Evolutionary conservation across 2,113 vertebrate genomes (phyloP).

Genomic region (Probosciger aterrimus): DNA sequence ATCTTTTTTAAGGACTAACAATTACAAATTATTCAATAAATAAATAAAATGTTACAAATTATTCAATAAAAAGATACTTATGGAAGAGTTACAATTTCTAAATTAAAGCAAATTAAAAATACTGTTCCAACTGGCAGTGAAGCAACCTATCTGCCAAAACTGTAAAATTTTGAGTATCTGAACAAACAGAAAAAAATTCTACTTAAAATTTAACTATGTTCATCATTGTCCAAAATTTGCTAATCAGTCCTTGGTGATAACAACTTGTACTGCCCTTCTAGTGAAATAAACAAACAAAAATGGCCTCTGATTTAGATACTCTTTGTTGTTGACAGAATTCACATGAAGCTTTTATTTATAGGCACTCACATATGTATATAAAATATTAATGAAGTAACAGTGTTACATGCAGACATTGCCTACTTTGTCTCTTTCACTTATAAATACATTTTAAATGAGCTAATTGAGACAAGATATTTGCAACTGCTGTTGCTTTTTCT

Average conservation of each 20-base stretch:
- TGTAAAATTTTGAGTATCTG: not conserved
- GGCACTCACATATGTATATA: conserved; percentile 40
- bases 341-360: conserved; percentile 71
- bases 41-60: not conserved
- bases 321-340: conserved; percentile 62
- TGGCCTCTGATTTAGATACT: conserved; percentile 50
- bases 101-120: conserved; percentile 30
- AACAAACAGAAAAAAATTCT: conserved; percentile 26
- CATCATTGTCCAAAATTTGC: conserved; percentile 39
- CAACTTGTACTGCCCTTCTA: conserved; percentile 54
- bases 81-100: not conserved
- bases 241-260: conserved; percentile 26
- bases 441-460: conserved; percentile 76
- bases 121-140: not conserved
- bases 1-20: not conserved
- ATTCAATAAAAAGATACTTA: not conserved
- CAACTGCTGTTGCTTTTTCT: conserved; percentile 71
- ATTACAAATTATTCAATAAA: not conserved
- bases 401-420: conserved; percentile 68
- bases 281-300: conserved; percentile 70
- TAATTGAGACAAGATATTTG: conserved; percentile 72
- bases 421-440: conserved; percentile 71
- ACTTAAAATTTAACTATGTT: not conserved
- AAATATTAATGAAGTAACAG: conserved; percentile 76
- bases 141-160: conserved; percentile 43